Conservation (phyloP, 2,888 invertebrate genomes). For the Coenonympha glycerion region DNA sequence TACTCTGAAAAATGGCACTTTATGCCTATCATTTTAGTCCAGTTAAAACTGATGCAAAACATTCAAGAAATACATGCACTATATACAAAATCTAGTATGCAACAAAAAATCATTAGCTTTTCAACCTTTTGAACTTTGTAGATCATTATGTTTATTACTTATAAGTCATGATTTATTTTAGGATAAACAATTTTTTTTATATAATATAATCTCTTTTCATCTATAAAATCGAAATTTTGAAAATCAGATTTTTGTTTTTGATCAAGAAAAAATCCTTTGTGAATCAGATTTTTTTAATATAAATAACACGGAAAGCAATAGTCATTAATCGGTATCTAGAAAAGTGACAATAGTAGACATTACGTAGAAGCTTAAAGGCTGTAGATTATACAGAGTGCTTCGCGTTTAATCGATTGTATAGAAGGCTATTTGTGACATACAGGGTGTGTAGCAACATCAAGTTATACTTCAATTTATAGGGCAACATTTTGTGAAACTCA, state of each 20-base stretch:
- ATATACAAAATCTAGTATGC: background rate
- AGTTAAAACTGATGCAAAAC: no score
- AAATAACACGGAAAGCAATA: slow-evolving; percentile 18
- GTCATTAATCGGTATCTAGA: slow-evolving; percentile 48
- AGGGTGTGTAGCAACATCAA: slow-evolving; percentile 58
- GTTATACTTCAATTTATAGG: slow-evolving; percentile 40
- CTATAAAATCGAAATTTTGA: slow-evolving; percentile 1
- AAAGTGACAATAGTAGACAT: slow-evolving; percentile 72
- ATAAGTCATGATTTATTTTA: slow-evolving; percentile 14
- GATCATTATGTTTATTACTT: slow-evolving; percentile 20
- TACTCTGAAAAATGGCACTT: no score
- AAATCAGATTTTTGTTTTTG: background rate
- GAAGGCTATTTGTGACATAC: slow-evolving; percentile 48
- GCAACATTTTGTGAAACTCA: background rate
- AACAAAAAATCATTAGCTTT: slow-evolving; percentile 8
- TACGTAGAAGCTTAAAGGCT: slow-evolving; percentile 65
- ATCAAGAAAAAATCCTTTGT: slow-evolving; percentile 2
- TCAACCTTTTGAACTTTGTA: slow-evolving; percentile 21
- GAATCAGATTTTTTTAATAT: background rate
- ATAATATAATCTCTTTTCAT: slow-evolving; percentile 13
- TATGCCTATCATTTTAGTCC: no score
- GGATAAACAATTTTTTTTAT: slow-evolving; percentile 11
- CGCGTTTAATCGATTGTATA: slow-evolving; percentile 44
- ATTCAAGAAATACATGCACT: no score
- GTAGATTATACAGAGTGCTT: slow-evolving; percentile 62